A percentile compares a stretch with the other conserved stretches of the same genome.
These are phyloP conservation scores for Zoanthus sansibaricus DNA, from an alignment of 92 coral and sea anemone genomes.

Conservation along the genomic window DNA sequence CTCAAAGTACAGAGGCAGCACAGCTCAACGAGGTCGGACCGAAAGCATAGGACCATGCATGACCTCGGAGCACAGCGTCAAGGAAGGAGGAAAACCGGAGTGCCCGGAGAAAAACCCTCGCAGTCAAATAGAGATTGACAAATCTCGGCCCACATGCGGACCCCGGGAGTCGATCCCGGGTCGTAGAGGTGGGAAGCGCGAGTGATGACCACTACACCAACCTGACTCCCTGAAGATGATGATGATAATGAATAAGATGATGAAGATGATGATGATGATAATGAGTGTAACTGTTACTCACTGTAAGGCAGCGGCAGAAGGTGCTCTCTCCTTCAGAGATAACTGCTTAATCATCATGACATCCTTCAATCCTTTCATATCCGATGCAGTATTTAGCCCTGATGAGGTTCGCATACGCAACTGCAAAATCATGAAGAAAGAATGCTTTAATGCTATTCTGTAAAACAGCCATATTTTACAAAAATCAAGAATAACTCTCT, in stretches of 20 bases:
- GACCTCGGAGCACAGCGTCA: too few relatives aligned
- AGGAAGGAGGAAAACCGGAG: too few relatives aligned
- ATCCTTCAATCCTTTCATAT: constrained; percentile 83
- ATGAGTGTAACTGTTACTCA: constrained; percentile 51
- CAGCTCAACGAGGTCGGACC: too few relatives aligned
- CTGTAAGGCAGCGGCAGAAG: constrained; percentile 87
- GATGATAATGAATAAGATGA: not conserved
- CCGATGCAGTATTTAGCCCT: constrained; percentile 79
- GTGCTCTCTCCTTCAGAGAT: constrained; percentile 88
- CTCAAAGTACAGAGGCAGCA: too few relatives aligned
- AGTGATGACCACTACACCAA: too few relatives aligned
- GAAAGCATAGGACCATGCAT: too few relatives aligned
- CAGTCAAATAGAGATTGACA: too few relatives aligned
- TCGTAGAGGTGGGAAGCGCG: too few relatives aligned
- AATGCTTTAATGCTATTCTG: not conserved
- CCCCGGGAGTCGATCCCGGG: too few relatives aligned
- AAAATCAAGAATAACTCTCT: too few relatives aligned
- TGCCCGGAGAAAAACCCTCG: too few relatives aligned
- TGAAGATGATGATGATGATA: not conserved
- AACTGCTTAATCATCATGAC: constrained; percentile 87
- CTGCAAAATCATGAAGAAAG: constrained; percentile 38
- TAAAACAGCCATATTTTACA: not conserved
- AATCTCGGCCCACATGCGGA: too few relatives aligned
- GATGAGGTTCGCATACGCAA: constrained; percentile 76
- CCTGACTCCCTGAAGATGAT: not conserved